Conservation (phyloP, 1,140 invertebrate genomes). For the Zaprionus capensis region DNA sequence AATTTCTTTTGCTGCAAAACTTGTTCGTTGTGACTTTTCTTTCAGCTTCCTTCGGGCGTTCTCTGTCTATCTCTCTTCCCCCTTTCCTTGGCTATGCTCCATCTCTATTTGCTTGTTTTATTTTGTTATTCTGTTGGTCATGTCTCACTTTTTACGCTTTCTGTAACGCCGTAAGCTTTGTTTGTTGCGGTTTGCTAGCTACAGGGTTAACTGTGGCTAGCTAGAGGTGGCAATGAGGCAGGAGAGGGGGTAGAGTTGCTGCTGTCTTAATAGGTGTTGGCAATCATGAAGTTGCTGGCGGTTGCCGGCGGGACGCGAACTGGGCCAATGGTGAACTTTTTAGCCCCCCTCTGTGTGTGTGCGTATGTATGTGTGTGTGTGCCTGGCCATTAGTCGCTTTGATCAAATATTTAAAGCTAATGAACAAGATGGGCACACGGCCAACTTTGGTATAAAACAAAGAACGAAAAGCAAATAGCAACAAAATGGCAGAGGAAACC, state of each 20-base stretch:
- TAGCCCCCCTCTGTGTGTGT: constrained; percentile 4
- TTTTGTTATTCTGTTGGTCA: constrained; percentile 35
- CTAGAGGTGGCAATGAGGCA: background rate
- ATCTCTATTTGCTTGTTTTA: background rate
- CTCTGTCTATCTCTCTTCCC: background rate
- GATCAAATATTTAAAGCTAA: constrained; percentile 78
- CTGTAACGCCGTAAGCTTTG: constrained; percentile 50
- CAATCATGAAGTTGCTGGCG: constrained; percentile 61
- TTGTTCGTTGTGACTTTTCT: constrained; percentile 64
- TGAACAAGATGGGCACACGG: constrained; percentile 62
- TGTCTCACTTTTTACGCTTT: constrained; percentile 38
- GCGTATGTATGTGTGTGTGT: constrained; percentile 21
- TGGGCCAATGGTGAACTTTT: constrained; percentile 31
- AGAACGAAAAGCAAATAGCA: constrained; percentile 15
- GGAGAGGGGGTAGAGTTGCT: background rate
- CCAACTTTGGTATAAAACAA: constrained; percentile 43
- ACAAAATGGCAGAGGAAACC: constrained; percentile 9
- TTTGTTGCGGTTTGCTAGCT: constrained; percentile 37
- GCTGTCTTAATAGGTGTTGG: constrained; percentile 69
- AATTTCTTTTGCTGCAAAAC: constrained; percentile 68
- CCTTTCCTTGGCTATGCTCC: background rate
- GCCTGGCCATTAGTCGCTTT: constrained; percentile 65
- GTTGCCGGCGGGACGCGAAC: constrained; percentile 27
- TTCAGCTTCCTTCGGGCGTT: constrained; percentile 5
- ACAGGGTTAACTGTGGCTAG: background rate